phyloP scores from a whole-genome alignment of 2,888 invertebrate genomes.

The Platycnemis pennipes region DNA sequence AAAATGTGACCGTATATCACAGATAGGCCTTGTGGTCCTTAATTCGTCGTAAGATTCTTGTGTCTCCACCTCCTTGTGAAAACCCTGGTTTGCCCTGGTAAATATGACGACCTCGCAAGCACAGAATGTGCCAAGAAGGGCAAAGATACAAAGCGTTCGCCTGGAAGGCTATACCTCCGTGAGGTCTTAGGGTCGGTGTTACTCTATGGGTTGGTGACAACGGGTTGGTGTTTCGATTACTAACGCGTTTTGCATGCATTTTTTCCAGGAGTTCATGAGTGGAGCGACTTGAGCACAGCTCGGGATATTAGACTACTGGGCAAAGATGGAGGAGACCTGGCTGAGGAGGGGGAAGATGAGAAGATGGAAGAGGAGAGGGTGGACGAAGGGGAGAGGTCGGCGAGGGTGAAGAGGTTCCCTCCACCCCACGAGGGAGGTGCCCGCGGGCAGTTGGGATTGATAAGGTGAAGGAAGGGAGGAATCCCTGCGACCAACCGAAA shows the following conservation, averaged over 20 bases:
- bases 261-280: background rate
- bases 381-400: constrained; percentile 9
- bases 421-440: background rate
- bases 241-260: background rate
- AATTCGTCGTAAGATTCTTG: no score
- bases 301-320: background rate
- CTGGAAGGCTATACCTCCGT: no score
- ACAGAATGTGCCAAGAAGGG: no score
- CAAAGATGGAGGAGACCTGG: background rate
- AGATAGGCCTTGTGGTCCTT: no score
- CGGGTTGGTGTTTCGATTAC: no score
- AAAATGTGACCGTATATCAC: no score
- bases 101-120: no score
- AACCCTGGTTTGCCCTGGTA: no score
- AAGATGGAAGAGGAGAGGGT: constrained; percentile 59
- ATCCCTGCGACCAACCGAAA: background rate
- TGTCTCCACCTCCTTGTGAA: no score
- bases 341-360: constrained; percentile 38
- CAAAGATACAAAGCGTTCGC: no score
- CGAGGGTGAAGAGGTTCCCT: background rate
- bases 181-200: no score
- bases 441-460: background rate
- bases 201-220: no score
- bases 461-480: background rate
- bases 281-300: background rate